These are phyloP conservation scores for Orussus abietinus DNA, from an alignment of 1,140 invertebrate species.

Conservation along the genomic window DNA sequence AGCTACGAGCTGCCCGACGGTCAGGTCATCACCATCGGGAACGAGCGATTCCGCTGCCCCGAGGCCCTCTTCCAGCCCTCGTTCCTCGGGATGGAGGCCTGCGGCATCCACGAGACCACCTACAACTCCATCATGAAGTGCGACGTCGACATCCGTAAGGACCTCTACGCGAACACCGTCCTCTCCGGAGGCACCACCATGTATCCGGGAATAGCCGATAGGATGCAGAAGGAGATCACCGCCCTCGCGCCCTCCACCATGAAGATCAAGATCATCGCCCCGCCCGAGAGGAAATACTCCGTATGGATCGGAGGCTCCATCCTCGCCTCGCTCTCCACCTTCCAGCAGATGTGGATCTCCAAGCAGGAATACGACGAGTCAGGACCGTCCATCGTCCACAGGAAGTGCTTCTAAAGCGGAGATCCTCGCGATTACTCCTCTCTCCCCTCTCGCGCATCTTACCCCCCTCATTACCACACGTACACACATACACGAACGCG, in stretches of 20 bases:
- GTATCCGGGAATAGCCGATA: constrained; percentile 84
- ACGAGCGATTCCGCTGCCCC: constrained; percentile 96
- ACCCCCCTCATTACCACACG: constrained; percentile 6
- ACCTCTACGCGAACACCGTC: constrained; percentile 94
- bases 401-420: constrained; percentile 92
- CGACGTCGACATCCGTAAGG: constrained; percentile 90
- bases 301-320: constrained; percentile 87
- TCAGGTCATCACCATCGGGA: constrained; percentile 94
- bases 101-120: constrained; percentile 90
- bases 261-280: constrained; percentile 82
- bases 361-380: constrained; percentile 95
- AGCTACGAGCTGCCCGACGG: constrained; percentile 92
- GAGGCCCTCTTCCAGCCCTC: constrained; percentile 95
- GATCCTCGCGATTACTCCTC: constrained; percentile 5
- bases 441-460: constrained; percentile 14
- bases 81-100: constrained; percentile 93
- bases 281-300: constrained; percentile 80
- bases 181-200: constrained; percentile 95
- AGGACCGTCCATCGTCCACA: constrained; percentile 89
- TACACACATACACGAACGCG: constrained; percentile 6
- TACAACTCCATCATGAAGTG: constrained; percentile 98
- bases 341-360: constrained; percentile 95
- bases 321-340: constrained; percentile 80
- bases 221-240: constrained; percentile 77
- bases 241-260: constrained; percentile 70